phyloP scores from a whole-genome alignment of 1,140 invertebrate genomes.

The Conopomorpha cramerella region DNA sequence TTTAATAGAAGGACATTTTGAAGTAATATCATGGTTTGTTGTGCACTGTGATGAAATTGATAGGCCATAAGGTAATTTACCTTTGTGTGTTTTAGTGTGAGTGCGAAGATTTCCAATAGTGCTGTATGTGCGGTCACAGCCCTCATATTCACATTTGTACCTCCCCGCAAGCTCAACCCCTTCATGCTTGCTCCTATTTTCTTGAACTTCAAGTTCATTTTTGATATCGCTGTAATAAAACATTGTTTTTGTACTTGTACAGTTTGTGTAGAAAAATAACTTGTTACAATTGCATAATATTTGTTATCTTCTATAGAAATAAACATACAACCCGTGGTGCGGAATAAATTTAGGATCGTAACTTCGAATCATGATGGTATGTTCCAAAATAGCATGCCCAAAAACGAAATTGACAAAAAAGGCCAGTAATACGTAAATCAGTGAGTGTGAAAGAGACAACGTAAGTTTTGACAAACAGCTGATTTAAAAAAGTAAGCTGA shows the following conservation, averaged over 20 bases:
- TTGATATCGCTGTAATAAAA: not conserved
- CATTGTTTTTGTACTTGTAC: not conserved
- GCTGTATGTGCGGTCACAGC: slow-evolving; percentile 88
- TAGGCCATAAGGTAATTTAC: no score
- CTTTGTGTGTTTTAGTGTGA: slow-evolving; percentile 95
- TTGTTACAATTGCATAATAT: no score
- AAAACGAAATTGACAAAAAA: slow-evolving; percentile 46
- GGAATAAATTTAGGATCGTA: slow-evolving; percentile 53
- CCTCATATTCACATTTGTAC: slow-evolving; percentile 87
- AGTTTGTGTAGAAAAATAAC: no score
- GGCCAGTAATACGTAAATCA: slow-evolving; percentile 20
- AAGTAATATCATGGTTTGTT: no score
- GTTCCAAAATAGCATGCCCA: slow-evolving; percentile 59
- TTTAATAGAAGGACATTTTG: no score
- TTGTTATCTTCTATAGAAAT: no score
- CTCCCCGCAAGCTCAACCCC: slow-evolving; percentile 31
- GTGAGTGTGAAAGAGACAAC: slow-evolving; percentile 27
- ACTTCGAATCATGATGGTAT: slow-evolving; percentile 52
- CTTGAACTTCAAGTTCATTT: no score
- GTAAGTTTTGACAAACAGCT: slow-evolving; percentile 53
- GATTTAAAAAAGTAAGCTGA: slow-evolving; percentile 23
- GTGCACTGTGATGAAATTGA: no score
- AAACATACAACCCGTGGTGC: no score
- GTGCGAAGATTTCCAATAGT: slow-evolving; percentile 93
- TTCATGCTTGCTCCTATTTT: slow-evolving; percentile 27